Base-by-base conservation (phyloP, 2,888 invertebrate species). In the Lordiphosa andalusiaca region DNA sequence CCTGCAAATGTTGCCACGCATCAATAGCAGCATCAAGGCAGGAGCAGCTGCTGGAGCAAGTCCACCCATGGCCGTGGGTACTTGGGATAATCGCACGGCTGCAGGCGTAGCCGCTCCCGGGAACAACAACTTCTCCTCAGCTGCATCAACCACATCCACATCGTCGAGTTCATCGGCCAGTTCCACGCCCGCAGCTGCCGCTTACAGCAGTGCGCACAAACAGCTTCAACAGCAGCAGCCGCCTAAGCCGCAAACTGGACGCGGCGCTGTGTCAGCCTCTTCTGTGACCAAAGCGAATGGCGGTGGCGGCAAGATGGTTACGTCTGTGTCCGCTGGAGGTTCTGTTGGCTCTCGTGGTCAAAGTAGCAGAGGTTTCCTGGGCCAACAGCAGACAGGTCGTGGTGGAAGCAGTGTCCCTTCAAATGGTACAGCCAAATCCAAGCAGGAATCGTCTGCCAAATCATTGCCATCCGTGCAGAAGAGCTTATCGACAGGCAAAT, bases 1-100 rank as follows among this genome's bases (percentile, higher is more conserved):
- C 75, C 90, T 93, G 71, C 94, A 94, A 87, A 93, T 97, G 91
- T 89, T 97, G 86, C 94, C 96, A 53, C 93, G 94, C 33, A 87
- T 88, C 10, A 89, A 89, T 50, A 84, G 87, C 13, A 88, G 87
- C 61, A 86, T 89, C 21, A 90, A 89, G 50, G 85, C 81, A 4
- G 57, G 57, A 9, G 25, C 69, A 6, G 48, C 53, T 4, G n/a
- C 53, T 2, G 35, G 35, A 6, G 36, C 47, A 10, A 13, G 47
- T 59, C 69, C 50, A 12, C 67, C 64, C 0, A 78, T 87, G 77
- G 59, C 74, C 4, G 87, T 89, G 1, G 89, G 88, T 42, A 88
- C 89, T 0, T 89, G 89, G 89, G 89, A 89, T 52, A 89, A 89
- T 58, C 89, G 88, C 41, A 87, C 87, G 0, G 78, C 78, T 36